Conservation (phyloP, 1,140 invertebrate genomes). For the Tetramorium alpestre region DNA sequence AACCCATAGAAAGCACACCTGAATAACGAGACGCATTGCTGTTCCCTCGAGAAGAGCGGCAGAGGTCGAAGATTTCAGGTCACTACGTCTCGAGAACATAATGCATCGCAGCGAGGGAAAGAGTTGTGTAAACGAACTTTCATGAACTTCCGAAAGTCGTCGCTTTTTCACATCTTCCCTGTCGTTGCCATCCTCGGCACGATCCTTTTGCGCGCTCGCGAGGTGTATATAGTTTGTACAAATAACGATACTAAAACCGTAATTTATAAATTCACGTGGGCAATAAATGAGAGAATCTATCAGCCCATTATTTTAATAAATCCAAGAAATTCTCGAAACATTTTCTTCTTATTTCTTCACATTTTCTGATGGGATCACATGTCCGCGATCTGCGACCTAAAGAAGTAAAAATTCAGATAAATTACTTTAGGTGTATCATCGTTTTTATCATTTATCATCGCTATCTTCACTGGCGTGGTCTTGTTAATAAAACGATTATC, state of each 20-base stretch:
- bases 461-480: neutral
- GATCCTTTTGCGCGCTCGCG: conserved; percentile 28
- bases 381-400: neutral
- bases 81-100: conserved; percentile 84
- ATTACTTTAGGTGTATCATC: neutral
- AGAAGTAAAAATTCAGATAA: neutral
- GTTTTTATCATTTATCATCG: neutral
- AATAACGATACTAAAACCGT: conserved; percentile 26
- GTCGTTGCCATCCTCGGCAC: conserved; percentile 27
- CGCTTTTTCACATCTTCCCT: conserved; percentile 70
- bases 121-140: conserved; percentile 83
- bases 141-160: conserved; percentile 82
- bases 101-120: conserved; percentile 81
- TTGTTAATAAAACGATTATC: conserved; percentile 14
- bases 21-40: conserved; percentile 72
- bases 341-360: neutral
- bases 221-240: conserved; percentile 22
- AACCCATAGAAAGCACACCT: conserved; percentile 67
- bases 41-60: conserved; percentile 68
- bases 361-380: neutral
- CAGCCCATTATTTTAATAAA: neutral
- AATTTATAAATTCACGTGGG: conserved; percentile 32
- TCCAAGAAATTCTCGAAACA: neutral
- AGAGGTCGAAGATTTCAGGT: conserved; percentile 83
- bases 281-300: neutral